Evolutionary conservation across 2,797 vertebrate genomes (phyloP).

Genomic region (Falco rusticolus): DNA sequence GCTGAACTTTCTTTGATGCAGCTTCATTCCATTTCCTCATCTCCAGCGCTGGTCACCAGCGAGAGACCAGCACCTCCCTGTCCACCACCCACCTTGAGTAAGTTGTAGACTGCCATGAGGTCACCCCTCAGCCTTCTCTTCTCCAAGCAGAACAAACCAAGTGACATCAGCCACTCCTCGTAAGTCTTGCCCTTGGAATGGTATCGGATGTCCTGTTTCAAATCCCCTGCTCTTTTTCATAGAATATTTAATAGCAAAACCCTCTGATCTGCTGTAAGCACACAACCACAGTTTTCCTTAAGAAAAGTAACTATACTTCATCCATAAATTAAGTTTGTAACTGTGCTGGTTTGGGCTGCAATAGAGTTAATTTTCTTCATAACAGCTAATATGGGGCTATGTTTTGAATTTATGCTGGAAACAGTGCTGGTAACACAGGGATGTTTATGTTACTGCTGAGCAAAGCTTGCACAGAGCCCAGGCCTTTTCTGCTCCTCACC

Average conservation of each 20-base stretch:
- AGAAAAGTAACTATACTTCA: neutral
- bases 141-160: neutral
- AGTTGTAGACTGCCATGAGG: neutral
- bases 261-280: neutral
- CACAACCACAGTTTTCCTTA: neutral
- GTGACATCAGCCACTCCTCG: neutral
- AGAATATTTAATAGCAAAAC: neutral
- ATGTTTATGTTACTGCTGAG: no score
- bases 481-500: no score
- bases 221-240: neutral
- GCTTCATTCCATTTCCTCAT: neutral
- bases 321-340: neutral
- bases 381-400: no score
- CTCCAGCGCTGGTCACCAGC: neutral
- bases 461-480: no score
- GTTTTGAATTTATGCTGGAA: no score
- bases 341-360: no score
- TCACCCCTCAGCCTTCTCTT: neutral
- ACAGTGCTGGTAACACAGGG: no score
- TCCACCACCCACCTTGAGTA: fast-evolving
- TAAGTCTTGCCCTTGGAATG: neutral
- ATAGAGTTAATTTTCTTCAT: no score
- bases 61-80: neutral
- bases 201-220: neutral
- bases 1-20: neutral